These are phyloP conservation scores for Chymomyza amoena DNA, from an alignment of 2,888 invertebrate species.

Conservation along the genomic window DNA sequence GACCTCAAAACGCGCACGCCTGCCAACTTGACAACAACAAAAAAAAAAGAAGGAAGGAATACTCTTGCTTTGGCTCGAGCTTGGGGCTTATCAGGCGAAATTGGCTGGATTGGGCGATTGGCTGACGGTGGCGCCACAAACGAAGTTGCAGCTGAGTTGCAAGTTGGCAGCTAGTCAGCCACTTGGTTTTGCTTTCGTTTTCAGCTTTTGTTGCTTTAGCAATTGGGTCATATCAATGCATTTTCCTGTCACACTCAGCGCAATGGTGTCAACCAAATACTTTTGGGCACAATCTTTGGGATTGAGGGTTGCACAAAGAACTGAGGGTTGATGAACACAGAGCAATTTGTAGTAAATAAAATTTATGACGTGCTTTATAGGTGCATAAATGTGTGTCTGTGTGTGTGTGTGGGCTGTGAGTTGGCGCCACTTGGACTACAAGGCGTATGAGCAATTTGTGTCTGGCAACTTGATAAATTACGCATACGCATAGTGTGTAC, in stretches of 20 bases:
- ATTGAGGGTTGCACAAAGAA: neutral
- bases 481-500: constrained; percentile 38
- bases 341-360: constrained; percentile 1
- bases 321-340: neutral
- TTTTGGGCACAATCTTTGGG: neutral
- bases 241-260: constrained; percentile 1
- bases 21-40: neutral
- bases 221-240: constrained; percentile 49
- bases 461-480: constrained; percentile 28
- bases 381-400: neutral
- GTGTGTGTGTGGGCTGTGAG: neutral
- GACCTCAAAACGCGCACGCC: constrained; percentile 12
- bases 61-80: constrained; percentile 44
- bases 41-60: neutral
- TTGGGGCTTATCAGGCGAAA: constrained; percentile 32
- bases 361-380: constrained; percentile 5
- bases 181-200: constrained; percentile 42
- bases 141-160: constrained; percentile 12
- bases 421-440: constrained; percentile 1
- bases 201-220: constrained; percentile 32
- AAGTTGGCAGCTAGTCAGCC: constrained; percentile 6
- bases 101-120: neutral
- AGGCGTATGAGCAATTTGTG: constrained; percentile 40
- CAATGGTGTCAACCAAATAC: neutral
- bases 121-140: neutral